phyloP scores from a whole-genome alignment of 2,888 invertebrate genomes.

The Pharmacophagus antenor region DNA sequence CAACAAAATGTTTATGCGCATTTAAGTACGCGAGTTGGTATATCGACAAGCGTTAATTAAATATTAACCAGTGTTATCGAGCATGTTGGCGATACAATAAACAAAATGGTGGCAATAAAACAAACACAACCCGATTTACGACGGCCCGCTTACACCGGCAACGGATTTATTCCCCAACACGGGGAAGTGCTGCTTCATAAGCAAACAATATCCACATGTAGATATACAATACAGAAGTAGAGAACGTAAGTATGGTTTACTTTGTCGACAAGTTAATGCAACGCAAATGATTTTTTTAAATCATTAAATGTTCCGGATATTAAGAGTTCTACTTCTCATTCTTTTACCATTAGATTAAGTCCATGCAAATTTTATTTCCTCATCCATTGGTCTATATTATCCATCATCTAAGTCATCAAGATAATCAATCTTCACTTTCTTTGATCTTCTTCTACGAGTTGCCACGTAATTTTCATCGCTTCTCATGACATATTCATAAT shows the following conservation, averaged over 20 bases:
- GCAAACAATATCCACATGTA: constrained; percentile 57
- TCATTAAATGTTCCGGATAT: no score
- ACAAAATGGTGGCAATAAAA: constrained; percentile 50
- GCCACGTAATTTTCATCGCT: no score
- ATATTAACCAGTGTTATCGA: constrained; percentile 37
- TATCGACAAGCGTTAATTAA: constrained; percentile 32
- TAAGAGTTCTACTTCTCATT: no score
- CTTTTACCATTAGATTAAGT: no score
- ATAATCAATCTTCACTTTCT: no score
- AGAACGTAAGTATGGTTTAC: not conserved
- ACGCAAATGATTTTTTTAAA: no score
- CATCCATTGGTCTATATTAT: no score
- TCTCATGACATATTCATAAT: no score
- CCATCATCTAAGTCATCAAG: no score
- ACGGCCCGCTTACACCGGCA: constrained; percentile 36
- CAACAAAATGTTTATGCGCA: constrained; percentile 19
- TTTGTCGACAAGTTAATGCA: not conserved
- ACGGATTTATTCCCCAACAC: constrained; percentile 53
- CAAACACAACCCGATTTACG: constrained; percentile 48
- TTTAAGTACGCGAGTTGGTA: constrained; percentile 17
- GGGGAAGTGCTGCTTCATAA: constrained; percentile 42
- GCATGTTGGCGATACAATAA: constrained; percentile 39
- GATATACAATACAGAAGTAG: constrained; percentile 37
- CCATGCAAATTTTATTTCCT: no score
- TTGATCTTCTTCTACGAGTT: no score